Base-by-base conservation (phyloP, 1,140 invertebrate species). In the Lethrus apterus region DNA sequence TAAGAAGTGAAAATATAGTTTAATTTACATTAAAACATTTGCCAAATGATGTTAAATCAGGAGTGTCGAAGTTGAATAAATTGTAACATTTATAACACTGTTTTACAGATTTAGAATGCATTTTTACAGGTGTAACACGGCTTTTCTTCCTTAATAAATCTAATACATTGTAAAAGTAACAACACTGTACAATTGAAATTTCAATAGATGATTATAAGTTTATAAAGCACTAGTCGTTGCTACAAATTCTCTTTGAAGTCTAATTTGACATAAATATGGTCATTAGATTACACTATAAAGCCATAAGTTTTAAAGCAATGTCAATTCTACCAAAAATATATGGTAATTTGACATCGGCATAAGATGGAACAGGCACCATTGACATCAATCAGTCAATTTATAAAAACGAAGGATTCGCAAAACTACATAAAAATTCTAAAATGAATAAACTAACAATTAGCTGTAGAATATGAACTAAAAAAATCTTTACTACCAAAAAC, bases 181-280 rank as follows among this genome's bases (percentile, higher is more conserved):
- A 51, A 51, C 50, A 51, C 50, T 51, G 50, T 51, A 51, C 50
- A 51, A 32, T 24, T 18, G 31, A 36, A 20, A 34, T 9, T 10
- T 24, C 20, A 34, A 23, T 34, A 31, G 13, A 26, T 21, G 23
- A 26, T 26, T n/a, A n/a, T n/a, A n/a, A 35, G 24, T 13, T 31
- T 31, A 41, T 41, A 47, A 47, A 46, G 24, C 34, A 30, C 29
- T 44, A 51, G 33, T 46, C 50, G 44, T 46, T 51, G 44, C 45
- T 46, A 47, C 13, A 24, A 29, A 30, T 31, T 34, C 23, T 14
- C 19, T 3, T 38, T 38, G 31, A 51, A 36, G 21, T 45, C 36
- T n/a, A 32, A 35, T 11, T 26, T 43, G n/a, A n/a, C n/a, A 49
- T 36, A 24, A 34, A 44, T 36, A 31, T 50, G 20, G 47, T 49